Evolutionary conservation across 2,797 vertebrate genomes (phyloP).

Genomic region (Echiichthys vipera): DNA sequence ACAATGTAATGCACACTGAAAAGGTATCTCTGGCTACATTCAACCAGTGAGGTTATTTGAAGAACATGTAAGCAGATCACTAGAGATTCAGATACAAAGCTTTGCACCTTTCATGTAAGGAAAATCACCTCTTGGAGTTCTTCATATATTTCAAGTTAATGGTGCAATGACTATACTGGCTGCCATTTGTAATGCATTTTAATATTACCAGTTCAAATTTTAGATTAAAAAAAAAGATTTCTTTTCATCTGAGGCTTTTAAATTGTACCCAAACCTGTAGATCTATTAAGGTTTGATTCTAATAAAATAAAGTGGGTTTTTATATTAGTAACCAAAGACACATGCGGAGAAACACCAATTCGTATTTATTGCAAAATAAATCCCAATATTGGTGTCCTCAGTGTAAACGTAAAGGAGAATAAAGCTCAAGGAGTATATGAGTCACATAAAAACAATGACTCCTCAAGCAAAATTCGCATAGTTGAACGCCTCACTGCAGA

Average conservation of each 20-base stretch:
- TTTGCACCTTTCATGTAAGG: constrained; percentile 13
- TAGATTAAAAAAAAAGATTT: neutral
- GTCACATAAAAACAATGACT: too few species aligned
- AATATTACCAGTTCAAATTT: neutral
- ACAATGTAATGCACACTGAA: constrained; percentile 25
- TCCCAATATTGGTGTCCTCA: constrained; percentile 1
- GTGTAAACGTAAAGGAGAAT: constrained; percentile 22
- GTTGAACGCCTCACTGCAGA: constrained; percentile 4
- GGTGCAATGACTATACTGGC: neutral
- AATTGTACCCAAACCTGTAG: neutral
- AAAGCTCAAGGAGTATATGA: neutral
- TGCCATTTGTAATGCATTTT: neutral
- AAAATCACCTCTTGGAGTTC: neutral
- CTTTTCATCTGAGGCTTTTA: neutral
- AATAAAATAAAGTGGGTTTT: too few species aligned
- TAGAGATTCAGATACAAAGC: constrained; percentile 26
- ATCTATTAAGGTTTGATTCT: neutral
- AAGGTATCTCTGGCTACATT: constrained; percentile 14
- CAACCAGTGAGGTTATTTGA: constrained; percentile 19
- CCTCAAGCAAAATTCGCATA: constrained; percentile 22
- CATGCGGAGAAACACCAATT: neutral
- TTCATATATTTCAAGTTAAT: constrained; percentile 7
- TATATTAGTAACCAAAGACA: neutral
- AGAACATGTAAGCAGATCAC: constrained; percentile 33
- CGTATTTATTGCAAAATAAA: neutral